phyloP scores from a whole-genome alignment of 2,113 vertebrate genomes.

The Tachysurus fulvidraco region DNA sequence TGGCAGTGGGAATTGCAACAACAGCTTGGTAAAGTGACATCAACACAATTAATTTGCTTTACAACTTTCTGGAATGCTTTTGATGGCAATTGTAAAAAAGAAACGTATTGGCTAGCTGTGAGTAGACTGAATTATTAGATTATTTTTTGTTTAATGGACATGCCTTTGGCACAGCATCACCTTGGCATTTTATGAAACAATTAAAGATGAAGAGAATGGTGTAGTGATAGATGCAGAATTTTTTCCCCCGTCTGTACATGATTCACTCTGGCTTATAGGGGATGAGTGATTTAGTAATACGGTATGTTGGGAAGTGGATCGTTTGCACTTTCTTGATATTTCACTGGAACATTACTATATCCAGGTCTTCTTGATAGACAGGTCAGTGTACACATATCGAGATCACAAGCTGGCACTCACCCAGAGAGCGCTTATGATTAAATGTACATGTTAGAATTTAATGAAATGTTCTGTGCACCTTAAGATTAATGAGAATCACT shows the following conservation, averaged over 20 bases:
- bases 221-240: slow-evolving; percentile 30
- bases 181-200: slow-evolving; percentile 60
- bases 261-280: neutral
- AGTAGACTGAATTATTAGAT: slow-evolving; percentile 37
- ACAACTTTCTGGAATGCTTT: slow-evolving; percentile 58
- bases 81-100: slow-evolving; percentile 55
- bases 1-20: slow-evolving; percentile 55
- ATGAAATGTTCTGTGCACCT: neutral
- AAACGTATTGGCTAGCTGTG: slow-evolving; percentile 19
- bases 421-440: neutral
- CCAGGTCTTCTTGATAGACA: neutral
- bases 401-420: neutral
- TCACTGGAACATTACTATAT: neutral
- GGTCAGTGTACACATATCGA: neutral
- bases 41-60: slow-evolving; percentile 60
- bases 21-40: slow-evolving; percentile 52
- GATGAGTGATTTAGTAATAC: slow-evolving; percentile 21
- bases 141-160: slow-evolving; percentile 31
- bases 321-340: neutral
- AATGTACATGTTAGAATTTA: neutral
- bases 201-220: slow-evolving; percentile 44
- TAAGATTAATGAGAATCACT: neutral
- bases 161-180: slow-evolving; percentile 44
- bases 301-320: neutral
- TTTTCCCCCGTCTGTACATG: neutral